phyloP scores from a whole-genome alignment of 2,113 vertebrate genomes.

The Peucedramus taeniatus region DNA sequence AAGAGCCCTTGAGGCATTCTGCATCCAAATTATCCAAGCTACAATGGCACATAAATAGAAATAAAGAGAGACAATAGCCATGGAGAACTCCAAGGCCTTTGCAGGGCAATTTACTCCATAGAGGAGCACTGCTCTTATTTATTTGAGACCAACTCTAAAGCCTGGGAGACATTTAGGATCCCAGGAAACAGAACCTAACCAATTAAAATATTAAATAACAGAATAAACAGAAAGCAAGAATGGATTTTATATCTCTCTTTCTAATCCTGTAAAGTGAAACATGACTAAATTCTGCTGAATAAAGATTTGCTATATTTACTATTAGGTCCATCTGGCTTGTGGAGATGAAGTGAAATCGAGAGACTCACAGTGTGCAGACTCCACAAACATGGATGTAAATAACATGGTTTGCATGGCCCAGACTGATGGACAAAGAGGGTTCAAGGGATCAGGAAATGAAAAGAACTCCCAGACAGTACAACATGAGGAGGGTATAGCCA shows the following conservation, averaged over 20 bases:
- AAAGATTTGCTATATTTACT: background rate
- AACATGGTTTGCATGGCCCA: background rate
- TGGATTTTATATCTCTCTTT: fast-evolving
- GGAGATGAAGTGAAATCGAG: background rate
- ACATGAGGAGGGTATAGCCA: background rate
- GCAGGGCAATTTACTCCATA: background rate
- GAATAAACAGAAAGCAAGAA: background rate
- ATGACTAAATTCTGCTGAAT: background rate
- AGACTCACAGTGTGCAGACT: background rate
- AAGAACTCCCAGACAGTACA: background rate
- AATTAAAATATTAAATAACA: background rate
- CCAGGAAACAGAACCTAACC: background rate
- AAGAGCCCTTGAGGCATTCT: background rate
- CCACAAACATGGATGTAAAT: background rate
- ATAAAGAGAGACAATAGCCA: background rate
- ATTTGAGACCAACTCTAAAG: background rate
- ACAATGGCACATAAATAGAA: background rate
- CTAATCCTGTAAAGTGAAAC: background rate
- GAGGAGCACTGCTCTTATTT: background rate
- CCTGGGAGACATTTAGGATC: background rate
- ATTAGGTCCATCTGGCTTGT: background rate
- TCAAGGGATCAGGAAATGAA: background rate
- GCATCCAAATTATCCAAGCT: background rate
- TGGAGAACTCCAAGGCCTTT: background rate
- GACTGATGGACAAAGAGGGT: background rate